A percentile compares a stretch with the other conserved stretches of the same genome.
Evolutionary conservation across 2,113 vertebrate genomes (phyloP).

Genomic region (Orientallactaga bullata): DNA sequence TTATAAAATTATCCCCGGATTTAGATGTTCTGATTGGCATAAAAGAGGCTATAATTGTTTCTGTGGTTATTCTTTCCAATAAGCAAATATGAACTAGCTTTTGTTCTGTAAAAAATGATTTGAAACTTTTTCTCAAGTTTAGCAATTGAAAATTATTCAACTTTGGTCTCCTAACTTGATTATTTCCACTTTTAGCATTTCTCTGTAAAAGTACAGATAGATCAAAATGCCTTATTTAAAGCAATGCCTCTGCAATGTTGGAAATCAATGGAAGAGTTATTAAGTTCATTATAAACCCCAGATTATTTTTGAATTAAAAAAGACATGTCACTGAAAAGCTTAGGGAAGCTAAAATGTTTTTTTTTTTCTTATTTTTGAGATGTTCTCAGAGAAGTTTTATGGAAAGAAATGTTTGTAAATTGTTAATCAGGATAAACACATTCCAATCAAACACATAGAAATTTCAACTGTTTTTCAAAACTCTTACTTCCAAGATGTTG

Average conservation of each 20-base stretch:
- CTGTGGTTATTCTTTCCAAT: constrained; percentile 16
- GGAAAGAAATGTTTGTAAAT: constrained; percentile 73
- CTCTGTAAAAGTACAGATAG: constrained; percentile 22
- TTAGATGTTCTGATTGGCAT: not conserved
- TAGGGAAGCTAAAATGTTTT: constrained; percentile 61
- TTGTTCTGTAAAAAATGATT: not conserved
- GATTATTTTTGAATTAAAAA: constrained; percentile 74
- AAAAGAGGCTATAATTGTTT: not conserved
- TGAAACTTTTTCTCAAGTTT: constrained; percentile 49
- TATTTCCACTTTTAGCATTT: constrained; percentile 53
- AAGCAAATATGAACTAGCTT: not conserved
- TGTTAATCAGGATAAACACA: constrained; percentile 80
- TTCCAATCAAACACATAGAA: constrained; percentile 74
- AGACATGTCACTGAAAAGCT: constrained; percentile 1
- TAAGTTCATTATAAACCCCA: constrained; percentile 63
- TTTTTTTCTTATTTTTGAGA: no score
- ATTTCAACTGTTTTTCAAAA: constrained; percentile 83
- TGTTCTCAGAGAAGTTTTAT: constrained; percentile 47
- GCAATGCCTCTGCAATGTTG: not conserved
- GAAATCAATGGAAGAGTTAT: constrained; percentile 60
- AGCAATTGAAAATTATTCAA: constrained; percentile 32
- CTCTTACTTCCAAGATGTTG: constrained; percentile 78
- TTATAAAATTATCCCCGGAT: not conserved
- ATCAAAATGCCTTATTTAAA: constrained; percentile 63
- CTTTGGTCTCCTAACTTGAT: constrained; percentile 50